Conservation (phyloP, 2,797 vertebrate species). For the Botia almorhae region DNA sequence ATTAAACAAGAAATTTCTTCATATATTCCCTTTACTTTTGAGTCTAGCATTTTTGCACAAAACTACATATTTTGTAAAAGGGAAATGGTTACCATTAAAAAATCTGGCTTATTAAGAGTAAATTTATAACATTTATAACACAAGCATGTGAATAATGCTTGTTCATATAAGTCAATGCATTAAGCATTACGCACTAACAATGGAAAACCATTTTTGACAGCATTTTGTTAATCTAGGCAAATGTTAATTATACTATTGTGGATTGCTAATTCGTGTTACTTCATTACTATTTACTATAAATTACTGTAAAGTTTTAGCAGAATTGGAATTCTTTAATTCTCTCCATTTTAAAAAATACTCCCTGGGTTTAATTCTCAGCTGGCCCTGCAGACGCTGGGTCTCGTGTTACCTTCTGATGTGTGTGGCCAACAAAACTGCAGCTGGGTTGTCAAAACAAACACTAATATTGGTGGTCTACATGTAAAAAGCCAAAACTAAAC, state of each 20-base stretch:
- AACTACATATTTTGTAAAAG: neutral
- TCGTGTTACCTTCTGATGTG: constrained; percentile 12
- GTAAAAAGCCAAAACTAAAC: constrained; percentile 8
- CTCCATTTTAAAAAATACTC: neutral
- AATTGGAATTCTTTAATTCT: neutral
- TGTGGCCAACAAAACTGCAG: constrained; percentile 13
- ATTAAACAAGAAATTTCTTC: no score
- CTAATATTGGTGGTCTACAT: constrained; percentile 7
- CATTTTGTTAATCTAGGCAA: no score
- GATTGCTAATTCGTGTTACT: no score
- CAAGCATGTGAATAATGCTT: no score
- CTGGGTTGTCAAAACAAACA: constrained; percentile 39
- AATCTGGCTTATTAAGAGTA: neutral
- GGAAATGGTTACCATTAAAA: neutral
- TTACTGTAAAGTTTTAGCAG: no score
- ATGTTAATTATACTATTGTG: no score
- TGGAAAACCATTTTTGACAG: no score
- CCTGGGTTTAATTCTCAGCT: neutral
- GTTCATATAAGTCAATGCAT: neutral
- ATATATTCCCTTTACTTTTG: no score
- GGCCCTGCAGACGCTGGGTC: neutral
- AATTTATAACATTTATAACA: neutral
- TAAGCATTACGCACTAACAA: neutral
- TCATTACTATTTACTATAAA: no score
- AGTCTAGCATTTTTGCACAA: neutral